These are phyloP conservation scores for Orestias chungarensis DNA, from an alignment of 2,797 vertebrate species.

Conservation along the genomic window DNA sequence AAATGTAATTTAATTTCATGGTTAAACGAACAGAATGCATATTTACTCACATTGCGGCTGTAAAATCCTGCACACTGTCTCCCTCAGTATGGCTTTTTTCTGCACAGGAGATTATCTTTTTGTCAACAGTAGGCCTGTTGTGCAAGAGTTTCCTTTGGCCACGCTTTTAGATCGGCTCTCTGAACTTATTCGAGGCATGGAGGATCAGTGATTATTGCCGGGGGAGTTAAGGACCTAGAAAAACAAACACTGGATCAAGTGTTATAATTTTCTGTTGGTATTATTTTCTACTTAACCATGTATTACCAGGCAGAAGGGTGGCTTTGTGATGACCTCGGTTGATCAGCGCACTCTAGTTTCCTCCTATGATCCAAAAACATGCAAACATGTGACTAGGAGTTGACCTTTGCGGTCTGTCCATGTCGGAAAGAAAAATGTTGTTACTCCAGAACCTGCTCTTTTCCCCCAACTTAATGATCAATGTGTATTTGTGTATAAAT, in stretches of 20 bases:
- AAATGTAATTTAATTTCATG: constrained; percentile 29
- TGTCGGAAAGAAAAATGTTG: neutral
- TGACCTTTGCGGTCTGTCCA: neutral
- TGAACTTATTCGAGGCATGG: constrained; percentile 35
- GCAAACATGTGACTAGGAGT: neutral
- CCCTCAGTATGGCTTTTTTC: constrained; percentile 14
- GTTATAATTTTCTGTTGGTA: neutral
- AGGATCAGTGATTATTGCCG: constrained; percentile 7
- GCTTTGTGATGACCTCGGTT: neutral
- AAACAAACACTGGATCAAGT: neutral
- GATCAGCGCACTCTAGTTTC: too few species aligned
- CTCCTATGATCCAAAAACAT: neutral
- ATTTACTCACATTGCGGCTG: constrained; percentile 29
- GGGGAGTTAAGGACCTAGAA: neutral
- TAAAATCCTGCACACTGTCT: constrained; percentile 13
- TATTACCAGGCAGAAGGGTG: neutral
- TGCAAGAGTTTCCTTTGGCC: constrained; percentile 46
- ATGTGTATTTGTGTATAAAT: neutral
- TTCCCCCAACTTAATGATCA: neutral
- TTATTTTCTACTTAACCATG: neutral
- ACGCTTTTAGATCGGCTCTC: constrained; percentile 38
- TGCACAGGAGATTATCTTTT: constrained; percentile 45
- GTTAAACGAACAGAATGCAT: constrained; percentile 32
- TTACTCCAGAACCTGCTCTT: neutral
- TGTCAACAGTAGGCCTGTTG: constrained; percentile 54